Evolutionary conservation across 1,140 invertebrate species (phyloP).

Genomic region (Nixonia krombeini): DNA sequence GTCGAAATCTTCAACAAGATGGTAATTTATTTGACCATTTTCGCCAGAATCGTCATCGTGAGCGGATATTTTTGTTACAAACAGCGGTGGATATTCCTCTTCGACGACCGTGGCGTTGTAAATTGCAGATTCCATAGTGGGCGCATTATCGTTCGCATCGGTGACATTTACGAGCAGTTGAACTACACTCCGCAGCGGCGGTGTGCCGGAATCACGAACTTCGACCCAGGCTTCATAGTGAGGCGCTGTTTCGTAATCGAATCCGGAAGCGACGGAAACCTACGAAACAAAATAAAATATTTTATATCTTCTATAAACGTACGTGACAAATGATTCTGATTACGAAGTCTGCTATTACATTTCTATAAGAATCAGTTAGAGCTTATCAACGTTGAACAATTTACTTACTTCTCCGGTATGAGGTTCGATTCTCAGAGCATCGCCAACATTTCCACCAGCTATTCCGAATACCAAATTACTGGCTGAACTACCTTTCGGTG

Average conservation of each 20-base stretch:
- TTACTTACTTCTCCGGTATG: constrained; percentile 81
- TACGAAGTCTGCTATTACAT: too few species aligned
- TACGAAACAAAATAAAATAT: constrained; percentile 27
- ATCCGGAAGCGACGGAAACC: constrained; percentile 79
- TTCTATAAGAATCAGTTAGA: too few species aligned
- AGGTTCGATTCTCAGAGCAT: constrained; percentile 85
- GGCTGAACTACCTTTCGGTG: constrained; percentile 79
- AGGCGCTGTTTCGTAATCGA: constrained; percentile 91
- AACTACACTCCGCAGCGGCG: constrained; percentile 82
- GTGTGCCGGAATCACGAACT: constrained; percentile 87
- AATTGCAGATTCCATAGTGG: constrained; percentile 82
- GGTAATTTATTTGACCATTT: constrained; percentile 88
- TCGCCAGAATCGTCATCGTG: constrained; percentile 89
- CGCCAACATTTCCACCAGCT: constrained; percentile 91
- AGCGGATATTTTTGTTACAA: constrained; percentile 84
- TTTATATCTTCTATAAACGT: neutral
- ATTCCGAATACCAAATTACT: constrained; percentile 85
- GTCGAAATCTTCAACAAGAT: constrained; percentile 81
- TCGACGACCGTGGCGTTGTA: constrained; percentile 90
- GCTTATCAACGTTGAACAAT: too few species aligned
- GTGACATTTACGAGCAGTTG: constrained; percentile 88
- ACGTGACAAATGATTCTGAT: too few species aligned
- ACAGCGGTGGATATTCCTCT: constrained; percentile 85
- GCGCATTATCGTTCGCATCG: constrained; percentile 93
- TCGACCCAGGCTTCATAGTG: constrained; percentile 94